Base-by-base conservation (phyloP, 2,888 invertebrate genomes). In the Leptogaster cylindrica region DNA sequence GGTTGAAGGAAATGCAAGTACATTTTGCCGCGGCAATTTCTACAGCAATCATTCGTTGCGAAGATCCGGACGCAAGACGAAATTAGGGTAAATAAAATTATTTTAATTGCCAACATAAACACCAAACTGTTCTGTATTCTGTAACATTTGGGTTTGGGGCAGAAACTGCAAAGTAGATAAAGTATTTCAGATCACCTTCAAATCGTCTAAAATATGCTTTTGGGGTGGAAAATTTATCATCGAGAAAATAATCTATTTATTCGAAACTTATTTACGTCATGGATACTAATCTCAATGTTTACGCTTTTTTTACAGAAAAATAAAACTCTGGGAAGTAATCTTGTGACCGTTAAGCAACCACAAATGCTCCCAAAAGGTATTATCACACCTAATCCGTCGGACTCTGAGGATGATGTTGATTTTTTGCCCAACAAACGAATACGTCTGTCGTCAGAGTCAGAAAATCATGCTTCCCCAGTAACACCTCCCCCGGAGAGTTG, bases 371-470 rank as follows among this genome's bases (percentile, higher is more conserved):
- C 44, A 31, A 76, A 79, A 52, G 83, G 83, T 65, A 80, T 84
- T 73, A 85, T 91, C 66, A 93, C 93, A 2, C 93, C 93, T 0
- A 92, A 93, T 79, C 90, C 92, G 16, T 93, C 93, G 0, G 93
- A 94, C 79, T 91, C 91, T 0, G 93, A 93, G 82, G 84, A 89
- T 73, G 65, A 65, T 7, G 20, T 4, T 20, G 65, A 65, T 25
- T 52, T 65, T 8, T 18, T 65, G 39, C 50, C 50, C 5, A 51
- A n/a, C 12, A 64, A 48, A 18, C 65, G 61, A 5, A 25, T 27
- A 16, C 27, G 61, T 2, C 44, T 44, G 1, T 20, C 28, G 23
- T 20, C 33, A 7, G 44, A 44, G 12, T 41, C 51, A 31, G 31
- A 31, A 12, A 31, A 41, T 25, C 68, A 51, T 10, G 50, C 70